Evolutionary conservation across 2,888 invertebrate genomes (phyloP), one percentile per base, ranked within the genome.

Genomic region (Scaptodrosophila latifasciaeformis): DNA sequence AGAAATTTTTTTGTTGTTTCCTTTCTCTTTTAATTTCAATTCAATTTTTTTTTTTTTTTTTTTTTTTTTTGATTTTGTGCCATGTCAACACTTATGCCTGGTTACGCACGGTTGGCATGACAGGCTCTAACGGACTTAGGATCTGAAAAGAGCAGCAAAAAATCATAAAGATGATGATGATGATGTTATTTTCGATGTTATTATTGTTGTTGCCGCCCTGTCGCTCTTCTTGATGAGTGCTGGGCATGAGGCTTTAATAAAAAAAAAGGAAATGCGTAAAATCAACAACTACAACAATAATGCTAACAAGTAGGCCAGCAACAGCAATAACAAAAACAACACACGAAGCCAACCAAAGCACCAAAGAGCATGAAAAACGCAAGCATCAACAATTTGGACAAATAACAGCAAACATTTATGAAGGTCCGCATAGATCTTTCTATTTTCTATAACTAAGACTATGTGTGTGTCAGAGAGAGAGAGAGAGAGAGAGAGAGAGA

Each of bases 331-430:
- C 52, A 27, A 46, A 45, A 43, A 57, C 29, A 49, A 59, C 58
- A 59, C 42, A 17, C 12, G 49, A 21, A 9, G 37, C 43, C 27
- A 12, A n/a, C n/a, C n/a, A 42, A 17, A 47, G 35, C 3, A 18
- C 13, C 13, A 34, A 31, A n/a, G n/a, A n/a, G 52, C 69, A 70
- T 47, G 65, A 57, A 70, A 76, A 81, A 67, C 65, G 81, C 81
- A 71, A 82, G 79, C 81, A 79, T 81, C 76, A 74, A 79, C 82
- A 74, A 62, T 76, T 81, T 74, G 66, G 68, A 75, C 77, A 71
- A 78, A 77, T 67, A 75, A 70, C 61, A 69, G 70, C 65, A 65
- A 70, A 65, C 74, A 70, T 74, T 70, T 68, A 75, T 72, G 70
- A 59, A 62, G 64, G 62, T 64, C 47, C 63, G 35, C 15, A 24